These are phyloP conservation scores for Andricus quercusramuli DNA, from an alignment of 2,888 invertebrate genomes.

Conservation along the genomic window DNA sequence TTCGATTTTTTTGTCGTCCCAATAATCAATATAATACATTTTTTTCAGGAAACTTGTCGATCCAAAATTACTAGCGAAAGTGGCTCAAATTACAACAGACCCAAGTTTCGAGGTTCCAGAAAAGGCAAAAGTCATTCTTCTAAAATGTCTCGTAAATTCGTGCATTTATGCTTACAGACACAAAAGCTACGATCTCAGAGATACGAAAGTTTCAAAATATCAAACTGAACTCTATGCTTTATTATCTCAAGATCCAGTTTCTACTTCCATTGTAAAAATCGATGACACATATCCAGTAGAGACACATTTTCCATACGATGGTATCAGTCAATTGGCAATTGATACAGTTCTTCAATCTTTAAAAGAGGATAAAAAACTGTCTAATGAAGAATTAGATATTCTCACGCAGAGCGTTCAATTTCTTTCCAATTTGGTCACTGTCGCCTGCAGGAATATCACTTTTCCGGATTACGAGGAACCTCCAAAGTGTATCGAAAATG, in stretches of 20 bases:
- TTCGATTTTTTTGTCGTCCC: no score
- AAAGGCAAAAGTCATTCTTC: constrained; percentile 61
- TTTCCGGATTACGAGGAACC: constrained; percentile 49
- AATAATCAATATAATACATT: background rate
- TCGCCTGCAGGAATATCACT: constrained; percentile 58
- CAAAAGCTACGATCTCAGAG: constrained; percentile 50
- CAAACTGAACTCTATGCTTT: constrained; percentile 47
- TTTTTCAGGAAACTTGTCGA: constrained; percentile 61
- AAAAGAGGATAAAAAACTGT: constrained; percentile 42
- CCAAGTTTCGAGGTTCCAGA: constrained; percentile 48
- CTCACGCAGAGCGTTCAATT: constrained; percentile 69
- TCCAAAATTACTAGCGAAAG: constrained; percentile 62
- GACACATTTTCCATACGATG: constrained; percentile 68
- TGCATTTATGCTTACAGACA: constrained; percentile 66
- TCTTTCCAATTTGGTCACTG: constrained; percentile 70
- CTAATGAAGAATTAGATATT: constrained; percentile 61
- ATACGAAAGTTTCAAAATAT: constrained; percentile 42
- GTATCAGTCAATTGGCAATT: constrained; percentile 62
- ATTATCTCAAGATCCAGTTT: constrained; percentile 42
- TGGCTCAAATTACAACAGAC: constrained; percentile 63
- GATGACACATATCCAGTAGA: constrained; percentile 55
- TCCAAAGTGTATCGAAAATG: constrained; percentile 56
- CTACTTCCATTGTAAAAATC: constrained; percentile 42
- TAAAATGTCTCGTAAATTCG: constrained; percentile 73
- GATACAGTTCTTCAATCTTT: constrained; percentile 57